These are phyloP conservation scores for Pollenia amentaria DNA, from an alignment of 2,888 invertebrate genomes.

Conservation along the genomic window DNA sequence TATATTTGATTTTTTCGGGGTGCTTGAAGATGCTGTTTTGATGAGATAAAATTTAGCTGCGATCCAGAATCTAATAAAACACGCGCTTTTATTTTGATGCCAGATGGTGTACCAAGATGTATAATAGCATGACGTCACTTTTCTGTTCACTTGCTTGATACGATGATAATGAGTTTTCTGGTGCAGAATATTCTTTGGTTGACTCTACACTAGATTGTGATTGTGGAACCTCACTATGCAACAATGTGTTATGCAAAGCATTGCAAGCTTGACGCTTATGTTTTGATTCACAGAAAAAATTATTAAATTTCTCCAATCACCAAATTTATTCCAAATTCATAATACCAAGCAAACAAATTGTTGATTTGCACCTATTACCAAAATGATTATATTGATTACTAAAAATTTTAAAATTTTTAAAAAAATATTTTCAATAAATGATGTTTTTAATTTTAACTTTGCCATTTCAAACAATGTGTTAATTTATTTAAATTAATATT, in stretches of 20 bases:
- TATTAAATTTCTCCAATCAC: no score
- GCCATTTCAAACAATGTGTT: no score
- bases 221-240: not conserved
- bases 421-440: no score
- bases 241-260: no score
- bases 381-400: no score
- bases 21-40: not conserved
- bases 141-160: no score
- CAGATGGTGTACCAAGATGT: not conserved
- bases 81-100: conserved; percentile 7
- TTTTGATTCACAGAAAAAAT: not conserved
- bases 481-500: no score
- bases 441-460: no score
- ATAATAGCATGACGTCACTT: not conserved
- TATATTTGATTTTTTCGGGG: not conserved
- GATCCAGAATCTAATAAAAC: conserved; percentile 2
- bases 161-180: not conserved
- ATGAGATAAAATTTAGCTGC: conserved; percentile 5
- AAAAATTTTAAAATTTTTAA: no score
- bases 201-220: not conserved
- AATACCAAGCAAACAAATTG: no score
- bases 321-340: no score
- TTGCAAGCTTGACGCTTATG: not conserved
- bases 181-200: not conserved
- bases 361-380: no score